Conservation (phyloP, 2,888 invertebrate species). For the Ctenicera cuprea region DNA sequence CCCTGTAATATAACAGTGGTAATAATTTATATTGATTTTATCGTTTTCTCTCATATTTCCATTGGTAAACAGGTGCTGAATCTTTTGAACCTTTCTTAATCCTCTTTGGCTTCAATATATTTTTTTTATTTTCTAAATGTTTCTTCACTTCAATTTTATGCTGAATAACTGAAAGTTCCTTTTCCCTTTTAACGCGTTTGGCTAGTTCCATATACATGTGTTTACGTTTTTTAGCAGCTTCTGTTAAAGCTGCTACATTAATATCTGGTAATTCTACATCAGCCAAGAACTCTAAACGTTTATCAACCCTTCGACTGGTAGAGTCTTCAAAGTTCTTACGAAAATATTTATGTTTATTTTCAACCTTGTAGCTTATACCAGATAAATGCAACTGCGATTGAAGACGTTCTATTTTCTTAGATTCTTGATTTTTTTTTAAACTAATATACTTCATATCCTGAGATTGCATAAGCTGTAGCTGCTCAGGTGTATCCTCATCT, state of each 20-base stretch:
- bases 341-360: constrained; percentile 89
- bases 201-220: constrained; percentile 83
- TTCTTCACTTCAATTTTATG: constrained; percentile 86
- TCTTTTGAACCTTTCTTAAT: constrained; percentile 79
- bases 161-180: constrained; percentile 83
- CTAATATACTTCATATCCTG: constrained; percentile 89
- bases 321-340: constrained; percentile 76
- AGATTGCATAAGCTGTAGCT: constrained; percentile 91
- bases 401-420: constrained; percentile 83
- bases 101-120: constrained; percentile 78
- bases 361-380: constrained; percentile 80
- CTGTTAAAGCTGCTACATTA: constrained; percentile 74
- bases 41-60: constrained; percentile 88
- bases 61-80: constrained; percentile 85
- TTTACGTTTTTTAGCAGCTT: constrained; percentile 75
- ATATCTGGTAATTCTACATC: constrained; percentile 78
- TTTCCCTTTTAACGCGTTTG: constrained; percentile 86
- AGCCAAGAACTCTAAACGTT: constrained; percentile 82
- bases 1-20: too few relatives aligned
- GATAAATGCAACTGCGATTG: constrained; percentile 89
- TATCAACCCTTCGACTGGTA: constrained; percentile 79
- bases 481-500: constrained; percentile 86
- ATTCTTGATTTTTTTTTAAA: constrained; percentile 89
- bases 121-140: constrained; percentile 79
- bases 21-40: constrained; percentile 65